Percentiles rank a stretch among this genome's conserved stretches.
phyloP scores from a whole-genome alignment of 2,113 vertebrate species.

The Scatophagus argus region DNA sequence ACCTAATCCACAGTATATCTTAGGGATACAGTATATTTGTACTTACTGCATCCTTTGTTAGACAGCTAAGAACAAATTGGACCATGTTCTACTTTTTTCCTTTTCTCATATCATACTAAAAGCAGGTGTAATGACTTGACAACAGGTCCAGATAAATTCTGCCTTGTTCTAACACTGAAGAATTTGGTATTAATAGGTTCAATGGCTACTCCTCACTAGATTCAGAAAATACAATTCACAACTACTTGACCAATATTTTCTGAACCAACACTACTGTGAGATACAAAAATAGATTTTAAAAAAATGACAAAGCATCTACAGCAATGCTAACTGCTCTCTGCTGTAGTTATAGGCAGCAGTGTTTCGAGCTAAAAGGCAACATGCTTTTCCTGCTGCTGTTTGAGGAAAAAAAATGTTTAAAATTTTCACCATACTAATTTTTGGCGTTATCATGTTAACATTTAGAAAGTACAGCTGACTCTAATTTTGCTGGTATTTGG shows the following conservation, averaged over 20 bases:
- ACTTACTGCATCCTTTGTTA: constrained; percentile 20
- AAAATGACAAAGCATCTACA: neutral
- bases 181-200: neutral
- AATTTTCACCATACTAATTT: too few species aligned
- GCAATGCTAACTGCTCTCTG: neutral
- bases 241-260: neutral
- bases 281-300: neutral
- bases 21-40: constrained; percentile 27
- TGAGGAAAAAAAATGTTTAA: too few species aligned
- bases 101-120: constrained; percentile 3
- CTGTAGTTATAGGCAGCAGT: neutral
- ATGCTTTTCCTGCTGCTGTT: too few species aligned
- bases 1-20: constrained; percentile 37
- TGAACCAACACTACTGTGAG: neutral
- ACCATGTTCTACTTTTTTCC: neutral
- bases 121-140: neutral
- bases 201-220: neutral
- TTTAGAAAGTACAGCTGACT: neutral
- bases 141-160: neutral
- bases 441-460: neutral
- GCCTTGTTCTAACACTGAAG: neutral
- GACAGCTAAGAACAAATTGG: constrained; percentile 12
- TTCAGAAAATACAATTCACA: neutral
- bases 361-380: neutral
- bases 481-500: too few species aligned